phyloP scores from a whole-genome alignment of 2,113 vertebrate species.

The Nestor notabilis region DNA sequence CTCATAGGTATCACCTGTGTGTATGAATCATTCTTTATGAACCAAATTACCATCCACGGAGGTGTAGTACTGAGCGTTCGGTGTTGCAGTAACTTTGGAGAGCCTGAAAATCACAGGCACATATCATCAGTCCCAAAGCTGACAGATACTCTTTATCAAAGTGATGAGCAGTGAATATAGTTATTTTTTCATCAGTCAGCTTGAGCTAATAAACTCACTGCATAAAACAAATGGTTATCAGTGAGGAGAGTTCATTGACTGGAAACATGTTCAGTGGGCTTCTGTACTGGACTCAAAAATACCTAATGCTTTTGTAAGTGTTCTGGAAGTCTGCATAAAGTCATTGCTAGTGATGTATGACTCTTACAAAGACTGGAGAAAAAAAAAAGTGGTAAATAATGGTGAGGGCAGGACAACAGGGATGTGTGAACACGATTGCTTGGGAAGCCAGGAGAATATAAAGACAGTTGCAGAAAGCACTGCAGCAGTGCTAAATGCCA shows the following conservation, averaged over 20 bases:
- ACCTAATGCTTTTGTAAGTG: background rate
- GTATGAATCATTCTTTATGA: background rate
- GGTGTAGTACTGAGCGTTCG: accelerated
- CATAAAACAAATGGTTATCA: background rate
- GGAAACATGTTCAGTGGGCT: background rate
- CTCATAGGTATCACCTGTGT: background rate
- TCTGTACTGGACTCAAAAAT: background rate
- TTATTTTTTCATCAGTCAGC: background rate
- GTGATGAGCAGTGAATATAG: background rate
- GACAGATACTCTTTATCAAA: background rate
- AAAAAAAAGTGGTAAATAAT: background rate
- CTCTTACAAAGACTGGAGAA: background rate
- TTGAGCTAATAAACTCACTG: background rate
- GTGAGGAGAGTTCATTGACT: background rate
- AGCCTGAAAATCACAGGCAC: background rate
- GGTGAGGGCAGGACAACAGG: background rate
- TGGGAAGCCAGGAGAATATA: background rate
- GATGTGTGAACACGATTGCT: background rate
- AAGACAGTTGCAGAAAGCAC: background rate
- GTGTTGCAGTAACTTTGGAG: background rate
- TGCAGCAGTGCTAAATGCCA: background rate
- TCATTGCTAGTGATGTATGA: background rate
- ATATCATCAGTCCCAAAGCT: background rate
- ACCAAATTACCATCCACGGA: background rate
- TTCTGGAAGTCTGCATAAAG: background rate